phyloP scores from a whole-genome alignment of 2,888 invertebrate species.

The Protonemura montana region DNA sequence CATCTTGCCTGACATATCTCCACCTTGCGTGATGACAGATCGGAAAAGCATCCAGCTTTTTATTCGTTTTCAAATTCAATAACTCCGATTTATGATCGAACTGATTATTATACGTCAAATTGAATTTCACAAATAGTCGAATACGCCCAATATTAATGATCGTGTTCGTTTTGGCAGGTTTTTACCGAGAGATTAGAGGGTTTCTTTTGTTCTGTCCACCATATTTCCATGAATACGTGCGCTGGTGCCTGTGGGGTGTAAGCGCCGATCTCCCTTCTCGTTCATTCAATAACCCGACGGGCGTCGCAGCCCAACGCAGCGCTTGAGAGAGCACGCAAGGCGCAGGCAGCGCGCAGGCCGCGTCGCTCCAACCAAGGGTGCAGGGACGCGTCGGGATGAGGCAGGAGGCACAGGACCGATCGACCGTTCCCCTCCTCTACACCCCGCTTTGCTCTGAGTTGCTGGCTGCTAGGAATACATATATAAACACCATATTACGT shows the following conservation, averaged over 20 bases:
- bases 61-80: background rate
- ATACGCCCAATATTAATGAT: background rate
- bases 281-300: background rate
- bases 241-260: background rate
- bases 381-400: background rate
- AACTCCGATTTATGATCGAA: background rate
- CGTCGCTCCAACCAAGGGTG: background rate
- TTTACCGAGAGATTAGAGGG: background rate
- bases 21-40: background rate
- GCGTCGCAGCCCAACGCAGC: background rate
- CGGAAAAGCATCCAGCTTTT: background rate
- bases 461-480: background rate
- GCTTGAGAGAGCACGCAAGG: background rate
- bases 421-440: background rate
- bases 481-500: background rate
- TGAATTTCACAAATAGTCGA: background rate
- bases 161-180: background rate
- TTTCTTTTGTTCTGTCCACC: background rate
- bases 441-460: background rate
- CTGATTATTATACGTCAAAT: background rate
- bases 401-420: background rate
- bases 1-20: background rate
- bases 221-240: background rate
- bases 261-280: background rate
- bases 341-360: background rate